These are phyloP conservation scores for Enteromius thamalakanensis DNA, from an alignment of 2,797 vertebrate species.

Conservation along the genomic window DNA sequence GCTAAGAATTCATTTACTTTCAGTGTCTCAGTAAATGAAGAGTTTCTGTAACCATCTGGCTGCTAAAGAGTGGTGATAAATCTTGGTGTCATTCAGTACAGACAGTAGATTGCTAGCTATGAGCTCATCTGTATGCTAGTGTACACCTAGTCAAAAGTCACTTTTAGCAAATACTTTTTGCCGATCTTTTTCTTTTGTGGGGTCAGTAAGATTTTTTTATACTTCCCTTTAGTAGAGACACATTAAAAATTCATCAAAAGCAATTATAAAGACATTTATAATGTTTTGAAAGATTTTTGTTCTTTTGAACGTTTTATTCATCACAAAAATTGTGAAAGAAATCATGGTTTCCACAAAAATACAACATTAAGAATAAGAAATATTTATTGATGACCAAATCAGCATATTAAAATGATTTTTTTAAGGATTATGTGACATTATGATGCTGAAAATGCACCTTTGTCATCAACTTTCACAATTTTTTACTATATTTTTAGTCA, in stretches of 20 bases:
- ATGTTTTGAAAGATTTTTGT: background rate
- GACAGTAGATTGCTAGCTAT: conserved; percentile 4
- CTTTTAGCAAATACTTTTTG: conserved; percentile 4
- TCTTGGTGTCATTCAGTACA: conserved; percentile 13
- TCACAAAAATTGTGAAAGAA: background rate
- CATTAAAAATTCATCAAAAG: background rate
- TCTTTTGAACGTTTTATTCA: background rate
- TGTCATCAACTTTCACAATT: background rate
- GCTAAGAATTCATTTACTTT: conserved; percentile 61
- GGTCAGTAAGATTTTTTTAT: background rate
- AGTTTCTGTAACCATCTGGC: conserved; percentile 51
- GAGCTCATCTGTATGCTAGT: background rate
- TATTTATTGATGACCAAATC: background rate
- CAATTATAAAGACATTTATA: background rate
- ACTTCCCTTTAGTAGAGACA: background rate
- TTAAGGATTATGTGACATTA: background rate
- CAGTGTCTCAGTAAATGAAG: conserved; percentile 57
- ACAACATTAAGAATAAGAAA: background rate
- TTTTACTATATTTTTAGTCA: background rate
- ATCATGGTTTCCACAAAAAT: background rate
- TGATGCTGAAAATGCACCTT: background rate
- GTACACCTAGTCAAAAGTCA: background rate
- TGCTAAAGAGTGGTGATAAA: conserved; percentile 51
- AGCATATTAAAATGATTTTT: background rate
- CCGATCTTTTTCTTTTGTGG: background rate